Percentiles rank a stretch among this genome's conserved stretches.
Evolutionary conservation across 2,888 invertebrate species (phyloP).

Genomic region (Chloromyia formosa): DNA sequence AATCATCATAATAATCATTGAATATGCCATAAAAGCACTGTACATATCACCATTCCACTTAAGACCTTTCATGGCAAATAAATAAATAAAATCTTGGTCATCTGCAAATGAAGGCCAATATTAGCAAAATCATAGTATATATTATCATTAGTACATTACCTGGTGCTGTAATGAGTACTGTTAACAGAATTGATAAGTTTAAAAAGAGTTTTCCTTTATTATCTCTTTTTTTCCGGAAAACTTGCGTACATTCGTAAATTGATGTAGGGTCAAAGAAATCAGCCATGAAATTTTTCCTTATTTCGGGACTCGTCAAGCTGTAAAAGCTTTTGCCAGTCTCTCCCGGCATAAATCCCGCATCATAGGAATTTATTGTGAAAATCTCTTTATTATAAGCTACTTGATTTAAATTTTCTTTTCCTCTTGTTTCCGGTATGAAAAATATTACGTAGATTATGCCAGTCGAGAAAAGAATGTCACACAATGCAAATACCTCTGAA

Average conservation of each 20-base stretch:
- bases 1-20: constrained; percentile 57
- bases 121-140: not conserved
- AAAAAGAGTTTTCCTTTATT: constrained; percentile 59
- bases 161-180: constrained; percentile 47
- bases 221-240: constrained; percentile 58
- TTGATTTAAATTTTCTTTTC: constrained; percentile 46
- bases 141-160: constrained; percentile 11
- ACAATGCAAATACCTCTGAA: constrained; percentile 60
- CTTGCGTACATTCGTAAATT: constrained; percentile 58
- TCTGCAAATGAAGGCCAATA: constrained; percentile 48
- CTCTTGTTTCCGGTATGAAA: constrained; percentile 58
- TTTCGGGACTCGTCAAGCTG: not conserved
- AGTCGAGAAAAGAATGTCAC: constrained; percentile 58
- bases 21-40: constrained; percentile 59
- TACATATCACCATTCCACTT: constrained; percentile 62
- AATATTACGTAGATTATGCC: constrained; percentile 61
- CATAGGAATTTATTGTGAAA: constrained; percentile 40
- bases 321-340: constrained; percentile 26
- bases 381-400: constrained; percentile 41
- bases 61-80: constrained; percentile 58
- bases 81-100: constrained; percentile 61
- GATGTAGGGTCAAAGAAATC: constrained; percentile 63
- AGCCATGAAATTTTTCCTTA: constrained; percentile 52
- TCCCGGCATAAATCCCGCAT: constrained; percentile 45
- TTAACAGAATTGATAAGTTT: constrained; percentile 52